Conservation (phyloP, 2,888 invertebrate genomes). For the Apamea anceps region DNA sequence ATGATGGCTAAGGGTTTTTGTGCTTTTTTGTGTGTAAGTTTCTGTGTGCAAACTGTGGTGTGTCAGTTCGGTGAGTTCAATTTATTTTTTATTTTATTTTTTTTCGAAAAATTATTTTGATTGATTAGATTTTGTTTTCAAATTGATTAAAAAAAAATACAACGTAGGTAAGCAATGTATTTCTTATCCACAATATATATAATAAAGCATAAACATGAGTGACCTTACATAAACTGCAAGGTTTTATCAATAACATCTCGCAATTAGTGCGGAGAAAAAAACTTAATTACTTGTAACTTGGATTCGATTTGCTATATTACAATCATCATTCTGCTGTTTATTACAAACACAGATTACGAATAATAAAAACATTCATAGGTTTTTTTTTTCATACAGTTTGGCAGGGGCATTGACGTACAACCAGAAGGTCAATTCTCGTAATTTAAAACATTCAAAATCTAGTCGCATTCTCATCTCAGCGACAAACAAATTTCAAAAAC, state of each 20-base stretch:
- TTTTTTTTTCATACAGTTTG: slow-evolving; percentile 8
- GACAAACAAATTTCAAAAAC: no score
- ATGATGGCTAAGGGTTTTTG: slow-evolving; percentile 70
- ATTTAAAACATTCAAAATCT: no score
- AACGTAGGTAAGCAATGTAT: slow-evolving; percentile 7
- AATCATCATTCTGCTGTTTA: background rate
- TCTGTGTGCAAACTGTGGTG: slow-evolving; percentile 74
- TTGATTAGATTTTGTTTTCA: background rate
- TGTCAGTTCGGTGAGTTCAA: slow-evolving; percentile 81
- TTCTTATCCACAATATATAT: background rate
- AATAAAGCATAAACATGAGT: background rate
- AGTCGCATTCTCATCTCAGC: no score
- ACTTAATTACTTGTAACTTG: slow-evolving; percentile 36
- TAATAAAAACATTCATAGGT: background rate
- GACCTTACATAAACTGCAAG: slow-evolving; percentile 29
- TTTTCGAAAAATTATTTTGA: no score
- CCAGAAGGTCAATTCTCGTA: no score
- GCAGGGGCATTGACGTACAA: no score
- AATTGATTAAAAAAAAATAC: background rate
- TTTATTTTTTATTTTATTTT: background rate
- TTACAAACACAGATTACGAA: background rate
- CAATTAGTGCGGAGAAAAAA: slow-evolving; percentile 39
- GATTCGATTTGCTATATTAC: slow-evolving; percentile 43
- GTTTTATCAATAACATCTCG: slow-evolving; percentile 44
- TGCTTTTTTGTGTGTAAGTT: slow-evolving; percentile 75